A percentile compares a stretch with the other conserved stretches of the same genome.
phyloP scores from a whole-genome alignment of 2,888 invertebrate genomes.

The Hyalella azteca region DNA sequence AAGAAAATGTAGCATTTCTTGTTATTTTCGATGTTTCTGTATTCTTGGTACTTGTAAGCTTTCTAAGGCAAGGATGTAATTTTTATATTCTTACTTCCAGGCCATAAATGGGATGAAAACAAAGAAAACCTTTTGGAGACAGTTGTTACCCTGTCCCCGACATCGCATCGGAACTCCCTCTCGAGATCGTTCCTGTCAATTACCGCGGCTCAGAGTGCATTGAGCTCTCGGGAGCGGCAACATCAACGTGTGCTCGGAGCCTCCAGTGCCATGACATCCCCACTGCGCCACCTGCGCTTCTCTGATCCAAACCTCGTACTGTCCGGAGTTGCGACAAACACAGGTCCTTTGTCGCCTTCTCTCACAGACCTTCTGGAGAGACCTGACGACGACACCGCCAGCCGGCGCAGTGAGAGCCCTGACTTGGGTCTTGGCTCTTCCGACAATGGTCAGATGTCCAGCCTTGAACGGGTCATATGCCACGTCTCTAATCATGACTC shows the following conservation, averaged over 20 bases:
- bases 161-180: background rate
- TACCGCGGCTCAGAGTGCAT: slow-evolving; percentile 5
- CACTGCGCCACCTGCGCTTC: slow-evolving; percentile 19
- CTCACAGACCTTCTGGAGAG: background rate
- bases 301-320: slow-evolving; percentile 20
- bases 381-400: slow-evolving; percentile 47
- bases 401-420: slow-evolving; percentile 68
- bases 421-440: slow-evolving; percentile 86
- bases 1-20: no score
- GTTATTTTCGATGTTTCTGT: no score
- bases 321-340: slow-evolving; percentile 27
- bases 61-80: no score
- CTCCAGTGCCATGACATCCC: background rate
- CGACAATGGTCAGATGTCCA: slow-evolving; percentile 66
- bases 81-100: background rate
- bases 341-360: background rate
- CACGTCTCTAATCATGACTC: background rate
- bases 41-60: no score
- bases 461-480: slow-evolving; percentile 45
- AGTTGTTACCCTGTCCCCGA: background rate
- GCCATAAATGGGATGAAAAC: slow-evolving; percentile 41
- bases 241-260: background rate
- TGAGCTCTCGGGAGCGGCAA: slow-evolving; percentile 13
- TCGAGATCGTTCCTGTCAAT: background rate
- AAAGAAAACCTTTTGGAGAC: slow-evolving; percentile 45